Base-by-base conservation (phyloP, 2,888 invertebrate species). In the Norana najaformis region DNA sequence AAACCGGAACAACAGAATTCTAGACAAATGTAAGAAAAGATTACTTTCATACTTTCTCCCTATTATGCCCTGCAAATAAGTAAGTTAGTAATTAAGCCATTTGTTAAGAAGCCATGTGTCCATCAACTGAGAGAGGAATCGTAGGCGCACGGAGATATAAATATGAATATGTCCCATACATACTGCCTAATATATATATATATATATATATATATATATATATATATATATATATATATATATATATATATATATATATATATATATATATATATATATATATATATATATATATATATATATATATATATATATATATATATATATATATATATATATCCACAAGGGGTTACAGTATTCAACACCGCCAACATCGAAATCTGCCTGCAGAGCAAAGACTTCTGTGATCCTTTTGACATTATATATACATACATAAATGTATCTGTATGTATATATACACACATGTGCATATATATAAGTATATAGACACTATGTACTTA, bases 321-420 rank as follows among this genome's bases (percentile, higher is more conserved):
- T 13, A 82, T 30, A 20, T 82, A 82, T 30, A 83, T 83, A 83
- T 30, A 30, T 35, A 34, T 4, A 30, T 1, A n/a, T n/a, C 69
- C 69, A 69, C n/a, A 69, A 69, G 69, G 69, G 69, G 69, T n/a
- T 69, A 69, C 69, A 69, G 69, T 69, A 69, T n/a, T 69, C 69
- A n/a, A 69, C 69, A n/a, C 69, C 69, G n/a, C 1, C 47, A 47
- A n/a, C 3, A 69, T 69, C 69, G 1, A 69, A n/a, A 69, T n/a
- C n/a, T n/a, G n/a, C 69, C 3, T n/a, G 69, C n/a, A 69, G 69
- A 69, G n/a, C 69, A 30, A n/a, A n/a, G 69, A 8, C n/a, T 69
- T 69, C 69, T 69, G 30, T 69, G 69, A 69, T 69, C 69, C 30
- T 69, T n/a, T 69, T 47, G 6, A 23, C 0, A 5, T 16, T 47